Percentiles rank a stretch among this genome's conserved stretches.
Conservation (phyloP, 2,113 vertebrate species). For the Oreochromis tanganicae region DNA sequence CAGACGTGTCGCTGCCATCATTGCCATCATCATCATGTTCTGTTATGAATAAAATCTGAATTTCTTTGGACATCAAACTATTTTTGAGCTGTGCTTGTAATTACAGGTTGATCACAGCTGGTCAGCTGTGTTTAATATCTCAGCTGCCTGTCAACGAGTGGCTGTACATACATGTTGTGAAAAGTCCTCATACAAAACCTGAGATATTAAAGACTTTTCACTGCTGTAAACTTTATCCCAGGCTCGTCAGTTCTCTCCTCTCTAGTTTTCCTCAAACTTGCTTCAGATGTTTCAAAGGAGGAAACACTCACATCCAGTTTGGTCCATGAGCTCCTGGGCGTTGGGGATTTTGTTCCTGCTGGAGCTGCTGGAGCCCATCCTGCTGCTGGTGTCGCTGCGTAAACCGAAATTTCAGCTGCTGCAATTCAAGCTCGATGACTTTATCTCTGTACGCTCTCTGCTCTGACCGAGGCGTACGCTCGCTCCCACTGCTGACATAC, state of each 20-base stretch:
- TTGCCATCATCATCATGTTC: no score
- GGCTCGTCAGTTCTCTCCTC: not conserved
- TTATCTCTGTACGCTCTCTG: not conserved
- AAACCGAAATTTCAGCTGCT: not conserved
- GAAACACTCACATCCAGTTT: slow-evolving; percentile 65
- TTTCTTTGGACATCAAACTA: not conserved
- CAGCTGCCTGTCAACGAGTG: not conserved
- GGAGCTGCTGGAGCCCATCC: slow-evolving; percentile 60
- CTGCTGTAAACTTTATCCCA: not conserved
- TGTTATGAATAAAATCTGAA: not conserved
- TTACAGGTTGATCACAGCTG: not conserved
- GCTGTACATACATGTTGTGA: not conserved
- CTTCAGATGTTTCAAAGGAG: not conserved
- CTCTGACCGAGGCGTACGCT: not conserved
- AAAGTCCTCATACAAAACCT: not conserved
- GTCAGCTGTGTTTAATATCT: not conserved
- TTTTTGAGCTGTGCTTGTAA: not conserved
- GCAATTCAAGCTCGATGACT: not conserved
- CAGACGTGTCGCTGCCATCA: not conserved
- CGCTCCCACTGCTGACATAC: not conserved
- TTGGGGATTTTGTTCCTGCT: slow-evolving; percentile 37
- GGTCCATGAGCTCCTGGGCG: slow-evolving; percentile 47
- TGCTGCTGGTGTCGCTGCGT: not conserved
- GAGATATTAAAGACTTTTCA: not conserved
- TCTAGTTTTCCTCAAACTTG: not conserved